phyloP scores from a whole-genome alignment of 2,113 vertebrate species.

The Sylvietta virens region DNA sequence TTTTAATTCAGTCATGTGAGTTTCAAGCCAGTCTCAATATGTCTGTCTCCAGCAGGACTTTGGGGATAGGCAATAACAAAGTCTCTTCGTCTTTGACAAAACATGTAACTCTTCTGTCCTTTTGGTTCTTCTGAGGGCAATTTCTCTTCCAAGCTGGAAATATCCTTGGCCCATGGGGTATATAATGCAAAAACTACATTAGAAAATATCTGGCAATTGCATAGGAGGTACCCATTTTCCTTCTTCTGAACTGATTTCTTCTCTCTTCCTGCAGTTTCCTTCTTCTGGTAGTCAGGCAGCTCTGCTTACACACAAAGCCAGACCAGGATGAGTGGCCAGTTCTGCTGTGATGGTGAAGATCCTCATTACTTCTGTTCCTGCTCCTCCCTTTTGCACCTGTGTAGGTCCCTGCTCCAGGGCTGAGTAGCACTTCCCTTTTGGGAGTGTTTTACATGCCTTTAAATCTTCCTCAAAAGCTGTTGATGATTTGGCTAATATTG shows the following conservation, averaged over 20 bases:
- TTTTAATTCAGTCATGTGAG: neutral
- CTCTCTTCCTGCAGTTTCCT: neutral
- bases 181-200: neutral
- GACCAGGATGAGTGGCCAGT: neutral
- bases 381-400: neutral
- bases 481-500: neutral
- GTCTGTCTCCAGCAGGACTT: neutral
- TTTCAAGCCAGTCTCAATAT: neutral
- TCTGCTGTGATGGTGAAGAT: neutral
- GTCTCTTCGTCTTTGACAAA: neutral
- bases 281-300: neutral
- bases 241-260: neutral
- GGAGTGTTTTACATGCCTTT: neutral
- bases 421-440: neutral
- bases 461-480: neutral
- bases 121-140: neutral
- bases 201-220: neutral
- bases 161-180: neutral
- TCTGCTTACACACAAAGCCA: neutral
- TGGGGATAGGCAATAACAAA: neutral
- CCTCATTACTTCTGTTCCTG: neutral
- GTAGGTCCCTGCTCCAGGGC: neutral
- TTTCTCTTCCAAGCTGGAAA: neutral
- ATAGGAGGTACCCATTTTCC: neutral
- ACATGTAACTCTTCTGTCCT: neutral